A percentile compares a stretch with the other conserved stretches of the same genome.
Evolutionary conservation across 1,140 invertebrate species (phyloP).

Genomic region (Cydia pomonella): DNA sequence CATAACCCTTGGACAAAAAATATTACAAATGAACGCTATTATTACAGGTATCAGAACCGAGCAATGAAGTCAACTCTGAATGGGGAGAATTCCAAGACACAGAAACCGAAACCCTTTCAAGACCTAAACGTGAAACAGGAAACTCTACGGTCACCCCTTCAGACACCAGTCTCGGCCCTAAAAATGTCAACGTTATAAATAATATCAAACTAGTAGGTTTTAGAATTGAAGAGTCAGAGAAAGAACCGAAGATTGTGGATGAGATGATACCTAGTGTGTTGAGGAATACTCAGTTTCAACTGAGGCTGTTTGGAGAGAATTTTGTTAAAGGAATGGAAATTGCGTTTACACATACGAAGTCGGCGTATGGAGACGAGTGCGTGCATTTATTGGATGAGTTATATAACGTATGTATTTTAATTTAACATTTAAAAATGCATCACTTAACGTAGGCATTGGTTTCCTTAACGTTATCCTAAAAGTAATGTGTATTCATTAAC

Average conservation of each 20-base stretch:
- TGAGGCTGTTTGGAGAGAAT: slow-evolving; percentile 87
- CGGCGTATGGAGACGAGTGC: slow-evolving; percentile 77
- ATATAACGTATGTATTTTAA: slow-evolving; percentile 54
- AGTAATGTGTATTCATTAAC: too few species aligned
- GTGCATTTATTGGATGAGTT: slow-evolving; percentile 74
- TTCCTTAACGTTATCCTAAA: too few species aligned
- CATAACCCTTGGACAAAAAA: too few species aligned
- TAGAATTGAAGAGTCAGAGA: slow-evolving; percentile 82
- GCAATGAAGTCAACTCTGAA: not conserved
- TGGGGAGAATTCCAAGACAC: not conserved
- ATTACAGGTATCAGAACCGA: slow-evolving; percentile 20
- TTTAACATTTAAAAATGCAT: too few species aligned
- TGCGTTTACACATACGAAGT: slow-evolving; percentile 84
- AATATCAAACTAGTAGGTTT: slow-evolving; percentile 78
- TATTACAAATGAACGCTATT: too few species aligned
- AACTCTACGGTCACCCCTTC: not conserved
- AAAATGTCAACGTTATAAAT: not conserved
- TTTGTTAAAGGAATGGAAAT: slow-evolving; percentile 85
- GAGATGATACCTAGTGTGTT: slow-evolving; percentile 85
- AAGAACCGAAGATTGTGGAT: slow-evolving; percentile 82
- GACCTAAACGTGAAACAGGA: slow-evolving; percentile 13
- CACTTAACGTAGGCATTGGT: too few species aligned
- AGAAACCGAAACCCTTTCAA: slow-evolving; percentile 29
- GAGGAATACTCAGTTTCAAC: slow-evolving; percentile 77
- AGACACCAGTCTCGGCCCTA: not conserved